Conservation (phyloP, 2,888 invertebrate species). For the Brassicogethes aeneus region DNA sequence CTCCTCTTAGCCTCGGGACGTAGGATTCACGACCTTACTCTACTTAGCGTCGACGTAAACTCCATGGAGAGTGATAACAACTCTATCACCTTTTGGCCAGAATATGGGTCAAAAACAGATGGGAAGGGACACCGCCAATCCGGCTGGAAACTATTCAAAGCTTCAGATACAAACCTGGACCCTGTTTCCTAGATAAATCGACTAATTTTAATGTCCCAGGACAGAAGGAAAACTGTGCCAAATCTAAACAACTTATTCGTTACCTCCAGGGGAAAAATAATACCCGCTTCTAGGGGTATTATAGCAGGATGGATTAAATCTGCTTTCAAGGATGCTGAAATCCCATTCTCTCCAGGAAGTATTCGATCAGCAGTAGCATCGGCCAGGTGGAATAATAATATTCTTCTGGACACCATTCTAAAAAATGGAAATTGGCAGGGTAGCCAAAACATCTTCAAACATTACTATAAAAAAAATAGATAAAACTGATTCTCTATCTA, state of each 20-base stretch:
- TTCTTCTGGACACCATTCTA: slow-evolving; percentile 11
- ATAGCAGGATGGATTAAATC: slow-evolving; percentile 11
- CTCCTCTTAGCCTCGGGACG: slow-evolving; percentile 17
- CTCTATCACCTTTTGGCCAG: too few relatives aligned
- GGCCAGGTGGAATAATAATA: slow-evolving; percentile 5
- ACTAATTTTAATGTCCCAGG: slow-evolving; percentile 7
- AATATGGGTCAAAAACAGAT: too few relatives aligned
- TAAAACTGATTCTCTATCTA: background rate
- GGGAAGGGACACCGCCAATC: too few relatives aligned
- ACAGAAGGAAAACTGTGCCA: too few relatives aligned
- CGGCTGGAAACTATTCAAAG: too few relatives aligned
- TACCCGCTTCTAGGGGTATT: slow-evolving; percentile 7
- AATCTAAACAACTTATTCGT: too few relatives aligned
- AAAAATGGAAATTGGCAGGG: slow-evolving; percentile 11
- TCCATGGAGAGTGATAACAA: too few relatives aligned
- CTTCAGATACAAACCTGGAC: too few relatives aligned
- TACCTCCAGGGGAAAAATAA: slow-evolving; percentile 6
- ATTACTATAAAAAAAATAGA: slow-evolving; percentile 9
- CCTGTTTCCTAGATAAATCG: slow-evolving; percentile 9
- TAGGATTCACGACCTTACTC: slow-evolving; percentile 20
- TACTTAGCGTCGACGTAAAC: slow-evolving; percentile 9
- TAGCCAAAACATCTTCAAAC: slow-evolving; percentile 8
- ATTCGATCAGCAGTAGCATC: slow-evolving; percentile 13
- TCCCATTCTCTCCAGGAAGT: slow-evolving; percentile 8
- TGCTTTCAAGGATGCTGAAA: slow-evolving; percentile 5